Base-by-base conservation (phyloP, 2,797 vertebrate genomes). In the Graptemys geographica region DNA sequence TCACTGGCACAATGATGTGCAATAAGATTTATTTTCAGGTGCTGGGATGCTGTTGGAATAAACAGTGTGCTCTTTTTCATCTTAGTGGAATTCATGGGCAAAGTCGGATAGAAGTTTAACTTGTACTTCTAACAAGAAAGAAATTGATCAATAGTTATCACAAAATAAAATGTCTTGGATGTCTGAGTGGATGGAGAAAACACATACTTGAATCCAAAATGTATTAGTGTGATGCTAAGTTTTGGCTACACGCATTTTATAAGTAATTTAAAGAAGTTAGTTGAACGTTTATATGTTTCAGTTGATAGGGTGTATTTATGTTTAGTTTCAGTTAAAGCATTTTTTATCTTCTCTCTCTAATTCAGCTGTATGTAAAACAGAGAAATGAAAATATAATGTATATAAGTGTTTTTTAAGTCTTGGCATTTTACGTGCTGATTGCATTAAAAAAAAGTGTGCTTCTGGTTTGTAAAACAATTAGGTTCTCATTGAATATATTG, bases 291-390 rank as follows among this genome's bases (percentile, higher is more conserved):
- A 11, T 7, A 5, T 72, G 28, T 59, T n/a, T n/a, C 18, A 69
- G n/a, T 69, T 21, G 18, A 69, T 69, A 10, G 62, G 33, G n/a
- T 69, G 62, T 37, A 69, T 33, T 65, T 37, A 33, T 65, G 23
- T 49, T 89, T 28, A 11, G 5, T 82, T 86, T 3, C 18, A 21
- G 1, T 52, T 9, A 0, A 0, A 28, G 59, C 1, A 2, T 93
- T 62, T 4, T 72, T 11, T 72, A 41, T 72, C 10, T 11, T 41
- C 62, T 62, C 62, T 69, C 33, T 72, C n/a, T 72, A 62, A 72
- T 72, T 72, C n/a, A 72, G 19, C 3, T 3, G 10, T 23, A 72
- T 19, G n/a, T 41, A 72, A 41, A 72, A 23, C 44, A 78, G 69
- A 74, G 72, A 27, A 49, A 49, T 16, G 44, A 47, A 47, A 47